Conservation (phyloP, 2,113 vertebrate species). For the Camelus dromedarius region DNA sequence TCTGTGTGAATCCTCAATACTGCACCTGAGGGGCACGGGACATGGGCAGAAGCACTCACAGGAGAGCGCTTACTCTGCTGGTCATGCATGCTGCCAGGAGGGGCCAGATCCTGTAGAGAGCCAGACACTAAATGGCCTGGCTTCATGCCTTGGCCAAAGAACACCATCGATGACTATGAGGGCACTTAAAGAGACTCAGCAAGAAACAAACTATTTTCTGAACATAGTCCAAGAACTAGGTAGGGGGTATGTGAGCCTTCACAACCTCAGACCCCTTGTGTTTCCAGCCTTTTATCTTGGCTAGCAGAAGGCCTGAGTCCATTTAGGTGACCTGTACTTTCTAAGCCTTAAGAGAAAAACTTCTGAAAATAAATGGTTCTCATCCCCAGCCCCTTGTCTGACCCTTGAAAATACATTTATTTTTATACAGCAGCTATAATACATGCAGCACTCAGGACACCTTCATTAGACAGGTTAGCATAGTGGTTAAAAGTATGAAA, state of each 20-base stretch:
- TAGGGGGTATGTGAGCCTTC: neutral
- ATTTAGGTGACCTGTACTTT: neutral
- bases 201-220: neutral
- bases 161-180: neutral
- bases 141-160: conserved; percentile 23
- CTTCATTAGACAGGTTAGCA: neutral
- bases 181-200: conserved; percentile 20
- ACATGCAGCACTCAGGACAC: neutral
- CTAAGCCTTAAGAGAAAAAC: conserved; percentile 20
- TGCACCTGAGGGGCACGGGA: neutral
- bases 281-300: conserved; percentile 13
- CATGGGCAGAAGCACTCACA: neutral
- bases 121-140: conserved; percentile 8
- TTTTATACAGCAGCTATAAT: neutral
- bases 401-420: neutral
- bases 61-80: neutral
- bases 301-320: neutral
- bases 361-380: conserved; percentile 26
- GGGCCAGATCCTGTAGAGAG: neutral
- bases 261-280: neutral
- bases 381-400: neutral
- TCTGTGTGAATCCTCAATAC: neutral
- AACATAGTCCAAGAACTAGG: neutral
- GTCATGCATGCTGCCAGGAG: neutral
- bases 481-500: neutral